Evolutionary conservation across 2,797 vertebrate species (phyloP), one percentile per base, ranked within the genome.

Genomic region (Yasuhikotakia modesta): DNA sequence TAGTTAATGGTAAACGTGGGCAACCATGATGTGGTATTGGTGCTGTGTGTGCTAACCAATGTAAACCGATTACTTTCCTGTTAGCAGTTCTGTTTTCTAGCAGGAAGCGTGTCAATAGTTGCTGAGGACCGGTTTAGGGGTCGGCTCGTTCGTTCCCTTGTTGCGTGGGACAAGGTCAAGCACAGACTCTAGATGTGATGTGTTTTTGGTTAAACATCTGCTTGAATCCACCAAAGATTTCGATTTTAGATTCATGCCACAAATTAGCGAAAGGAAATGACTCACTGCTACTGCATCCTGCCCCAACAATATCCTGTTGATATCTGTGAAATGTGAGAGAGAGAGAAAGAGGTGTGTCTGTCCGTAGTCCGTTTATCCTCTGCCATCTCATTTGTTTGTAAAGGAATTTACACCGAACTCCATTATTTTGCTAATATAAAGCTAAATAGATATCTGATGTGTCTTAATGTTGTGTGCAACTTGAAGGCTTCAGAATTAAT

Each of bases 231-330:
- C 30, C 43, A 76, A 76, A 68, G 74, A 27, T 46, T 74, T 46
- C 69, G 79, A 72, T 85, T 85, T 57, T 48, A 58, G 24, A 77
- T 83, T 79, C 53, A 81, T 79, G 76, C 70, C 81, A 67, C 80
- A 70, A 79, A 79, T 74, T 70, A 81, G 57, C 57, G 60, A 79
- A 58, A 81, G 83, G 83, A 85, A 83, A 68, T 85, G 79, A 85
- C 81, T 85, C 83, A 81, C 45, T 73, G 72, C 69, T 73, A 76
- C 76, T 81, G 79, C 81, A 81, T 85, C 83, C 83, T 85, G 79
- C 81, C 73, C 35, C 63, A 67, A 77, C 76, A 81, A 55, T 81
- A 85, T 85, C 81, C 81, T 79, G 81, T 82, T 82, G 71, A 78
- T 78, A 70, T 77, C 43, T 69, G n/a, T 50, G 24, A 50, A 32